Base-by-base conservation (phyloP, 2,113 vertebrate species). In the Sphyrna mokarran region DNA sequence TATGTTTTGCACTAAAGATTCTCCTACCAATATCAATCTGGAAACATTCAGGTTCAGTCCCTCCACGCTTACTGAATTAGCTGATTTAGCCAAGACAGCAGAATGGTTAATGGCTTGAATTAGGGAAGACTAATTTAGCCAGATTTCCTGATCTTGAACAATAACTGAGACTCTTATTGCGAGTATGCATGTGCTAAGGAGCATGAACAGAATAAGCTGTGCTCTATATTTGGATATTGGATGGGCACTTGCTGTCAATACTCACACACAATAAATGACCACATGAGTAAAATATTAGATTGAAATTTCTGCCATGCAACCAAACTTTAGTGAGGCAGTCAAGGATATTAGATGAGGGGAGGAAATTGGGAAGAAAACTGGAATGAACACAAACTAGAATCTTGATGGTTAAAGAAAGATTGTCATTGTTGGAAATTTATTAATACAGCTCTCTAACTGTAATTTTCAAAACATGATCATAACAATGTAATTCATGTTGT, bases 401-500 rank as follows among this genome's bases (percentile, higher is more conserved):
- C 80, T 40, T 33, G 13, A 93, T 66, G 58, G 61, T 93, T 68
- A 23, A 93, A 93, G n/a, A 29, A 66, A 29, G 61, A 91, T 90
- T 90, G 61, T 66, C 18, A 66, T 93, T 66, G 61, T 91, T 93
- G 61, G 63, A 66, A 93, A 68, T 18, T 93, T 37, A 66, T 33
- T 66, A 93, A 18, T 29, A 93, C 58, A 93, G 58, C 6, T 61
- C 33, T 91, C 58, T 63, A 91, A 63, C 61, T 37, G 61, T 93
- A 68, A 13, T 66, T 20, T 66, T 93, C 61, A 93, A 66, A 93
- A 93, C 33, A 68, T 37, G 33, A 93, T 66, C 58, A 22, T 18
- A 66, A 91, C 26, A 91, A 93, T 37, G 89, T 66, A 66, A 93
- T 93, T 93, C 26, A 4, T 37, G 89, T 93, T 37, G 58, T 93